Percentiles rank a stretch among this genome's conserved stretches.
phyloP scores from a whole-genome alignment of 1,140 invertebrate species.

The Lucilia cuprina region DNA sequence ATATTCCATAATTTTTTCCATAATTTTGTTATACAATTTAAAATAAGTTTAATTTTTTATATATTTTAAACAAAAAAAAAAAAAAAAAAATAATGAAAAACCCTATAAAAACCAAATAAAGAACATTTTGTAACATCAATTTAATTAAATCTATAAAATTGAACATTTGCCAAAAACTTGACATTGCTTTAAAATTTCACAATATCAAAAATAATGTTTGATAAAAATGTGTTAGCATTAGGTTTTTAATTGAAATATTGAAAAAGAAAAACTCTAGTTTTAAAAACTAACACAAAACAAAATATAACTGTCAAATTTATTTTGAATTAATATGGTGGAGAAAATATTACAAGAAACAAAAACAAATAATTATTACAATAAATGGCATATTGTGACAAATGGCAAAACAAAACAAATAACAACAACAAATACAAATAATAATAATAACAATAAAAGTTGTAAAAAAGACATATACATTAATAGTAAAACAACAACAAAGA shows the following conservation, averaged over 20 bases:
- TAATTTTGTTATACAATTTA: no score
- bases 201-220: not conserved
- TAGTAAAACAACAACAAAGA: not conserved
- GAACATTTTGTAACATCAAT: not conserved
- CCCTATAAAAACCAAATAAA: not conserved
- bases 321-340: conserved; percentile 19
- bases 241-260: not conserved
- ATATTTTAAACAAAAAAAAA: not conserved
- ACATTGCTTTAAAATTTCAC: conserved; percentile 17
- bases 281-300: not conserved
- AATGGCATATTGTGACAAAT: conserved; percentile 23
- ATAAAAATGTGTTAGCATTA: not conserved
- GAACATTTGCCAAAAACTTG: conserved; percentile 31
- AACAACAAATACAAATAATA: conserved; percentile 1
- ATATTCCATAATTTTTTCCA: no score
- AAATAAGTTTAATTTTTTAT: not conserved
- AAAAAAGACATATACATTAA: not conserved
- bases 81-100: no score
- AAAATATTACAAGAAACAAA: conserved; percentile 20
- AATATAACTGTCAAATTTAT: not conserved
- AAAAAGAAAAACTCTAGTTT: not conserved
- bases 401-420: conserved; percentile 25
- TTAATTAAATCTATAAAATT: not conserved
- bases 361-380: not conserved
- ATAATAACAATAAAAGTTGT: not conserved